Conservation (phyloP, 2,888 invertebrate species). For the Drosophila buzzatii region DNA sequence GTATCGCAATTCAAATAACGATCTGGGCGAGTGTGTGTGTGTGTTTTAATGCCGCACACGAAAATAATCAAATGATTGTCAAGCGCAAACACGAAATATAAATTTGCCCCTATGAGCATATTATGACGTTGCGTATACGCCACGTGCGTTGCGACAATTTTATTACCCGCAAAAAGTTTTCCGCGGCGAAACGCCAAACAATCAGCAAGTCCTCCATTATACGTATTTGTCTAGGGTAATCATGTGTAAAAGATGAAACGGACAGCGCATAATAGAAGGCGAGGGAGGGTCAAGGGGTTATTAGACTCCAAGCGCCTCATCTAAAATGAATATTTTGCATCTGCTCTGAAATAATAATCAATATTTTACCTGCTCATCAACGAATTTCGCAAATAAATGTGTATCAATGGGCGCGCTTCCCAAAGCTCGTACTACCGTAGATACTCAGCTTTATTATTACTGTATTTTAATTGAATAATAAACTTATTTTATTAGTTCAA, state of each 20-base stretch:
- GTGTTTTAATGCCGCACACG: constrained; percentile 20
- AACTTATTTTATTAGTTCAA: too few relatives aligned
- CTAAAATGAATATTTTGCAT: constrained; percentile 1
- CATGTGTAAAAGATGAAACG: constrained; percentile 19
- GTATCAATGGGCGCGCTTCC: too few relatives aligned
- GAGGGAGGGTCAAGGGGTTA: too few relatives aligned
- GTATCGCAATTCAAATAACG: constrained; percentile 21
- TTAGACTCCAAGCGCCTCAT: neutral
- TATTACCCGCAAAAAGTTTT: constrained; percentile 65
- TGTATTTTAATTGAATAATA: too few relatives aligned
- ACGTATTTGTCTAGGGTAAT: constrained; percentile 50
- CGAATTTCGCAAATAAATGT: neutral
- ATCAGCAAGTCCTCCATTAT: constrained; percentile 17
- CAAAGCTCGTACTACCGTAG: too few relatives aligned
- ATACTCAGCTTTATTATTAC: too few relatives aligned
- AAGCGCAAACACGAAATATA: constrained; percentile 53
- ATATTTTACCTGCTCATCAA: neutral
- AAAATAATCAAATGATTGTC: constrained; percentile 69
- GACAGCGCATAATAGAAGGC: neutral
- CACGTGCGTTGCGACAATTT: constrained; percentile 49
- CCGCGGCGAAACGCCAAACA: constrained; percentile 4
- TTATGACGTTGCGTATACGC: constrained; percentile 46
- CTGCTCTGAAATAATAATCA: neutral
- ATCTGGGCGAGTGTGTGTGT: neutral
- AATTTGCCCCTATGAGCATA: constrained; percentile 63